Evolutionary conservation across 2,888 invertebrate species (phyloP).

Genomic region (Limnephilus lunatus): DNA sequence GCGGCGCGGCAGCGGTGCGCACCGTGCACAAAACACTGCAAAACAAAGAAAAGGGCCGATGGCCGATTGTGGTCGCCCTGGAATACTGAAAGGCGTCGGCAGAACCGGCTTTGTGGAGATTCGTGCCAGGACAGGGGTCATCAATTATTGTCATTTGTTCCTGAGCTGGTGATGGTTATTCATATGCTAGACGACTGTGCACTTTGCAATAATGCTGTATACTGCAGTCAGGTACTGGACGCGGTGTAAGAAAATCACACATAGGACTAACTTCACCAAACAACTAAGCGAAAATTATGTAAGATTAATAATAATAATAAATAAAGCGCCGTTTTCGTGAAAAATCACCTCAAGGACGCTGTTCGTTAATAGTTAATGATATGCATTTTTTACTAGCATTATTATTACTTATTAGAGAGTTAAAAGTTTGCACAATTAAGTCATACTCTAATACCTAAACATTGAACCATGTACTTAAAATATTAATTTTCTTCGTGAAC

Average conservation of each 20-base stretch:
- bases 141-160: background rate
- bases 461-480: too few relatives aligned
- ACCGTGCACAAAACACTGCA: background rate
- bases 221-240: background rate
- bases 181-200: background rate
- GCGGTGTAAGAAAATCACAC: background rate
- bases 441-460: too few relatives aligned
- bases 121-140: background rate
- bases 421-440: too few relatives aligned
- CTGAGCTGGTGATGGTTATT: background rate
- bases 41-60: background rate
- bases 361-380: too few relatives aligned
- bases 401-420: too few relatives aligned
- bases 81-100: background rate
- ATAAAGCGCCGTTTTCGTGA: too few relatives aligned
- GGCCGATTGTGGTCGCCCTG: background rate
- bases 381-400: too few relatives aligned
- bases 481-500: too few relatives aligned
- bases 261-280: background rate
- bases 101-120: background rate
- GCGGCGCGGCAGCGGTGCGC: background rate
- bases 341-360: too few relatives aligned
- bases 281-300: background rate
- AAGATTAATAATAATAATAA: too few relatives aligned
- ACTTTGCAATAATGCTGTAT: background rate